Evolutionary conservation across 2,888 invertebrate species (phyloP).

Genomic region (Cephus sareptanus): DNA sequence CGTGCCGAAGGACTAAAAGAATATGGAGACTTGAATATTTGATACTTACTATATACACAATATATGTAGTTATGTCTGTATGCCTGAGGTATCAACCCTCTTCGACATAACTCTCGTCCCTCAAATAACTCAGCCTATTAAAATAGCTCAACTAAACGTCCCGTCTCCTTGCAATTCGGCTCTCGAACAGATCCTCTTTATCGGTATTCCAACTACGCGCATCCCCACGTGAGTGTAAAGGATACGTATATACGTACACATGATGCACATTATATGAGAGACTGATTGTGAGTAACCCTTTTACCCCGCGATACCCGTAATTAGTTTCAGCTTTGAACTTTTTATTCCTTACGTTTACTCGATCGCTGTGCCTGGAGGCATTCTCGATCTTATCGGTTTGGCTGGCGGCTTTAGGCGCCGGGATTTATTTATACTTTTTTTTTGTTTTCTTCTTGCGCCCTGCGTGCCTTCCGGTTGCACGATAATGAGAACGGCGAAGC

Average conservation of each 20-base stretch:
- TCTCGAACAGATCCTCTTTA: slow-evolving; percentile 14
- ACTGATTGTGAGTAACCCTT: slow-evolving; percentile 16
- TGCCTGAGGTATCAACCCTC: background rate
- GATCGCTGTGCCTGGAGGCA: background rate
- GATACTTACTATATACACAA: background rate
- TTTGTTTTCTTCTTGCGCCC: background rate
- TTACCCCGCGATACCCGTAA: slow-evolving; percentile 11
- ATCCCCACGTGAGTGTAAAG: slow-evolving; percentile 8
- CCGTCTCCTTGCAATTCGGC: slow-evolving; percentile 9
- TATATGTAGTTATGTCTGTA: background rate
- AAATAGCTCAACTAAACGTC: slow-evolving; percentile 21
- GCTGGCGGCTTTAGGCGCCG: background rate
- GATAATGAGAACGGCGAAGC: background rate
- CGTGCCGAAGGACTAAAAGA: background rate
- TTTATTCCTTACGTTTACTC: slow-evolving; percentile 4
- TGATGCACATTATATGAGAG: slow-evolving; percentile 2
- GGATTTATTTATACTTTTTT: background rate
- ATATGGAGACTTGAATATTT: background rate
- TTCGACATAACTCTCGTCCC: slow-evolving; percentile 3
- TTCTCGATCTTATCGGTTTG: background rate
- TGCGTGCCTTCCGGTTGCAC: background rate
- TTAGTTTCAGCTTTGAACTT: slow-evolving; percentile 19
- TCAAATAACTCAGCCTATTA: slow-evolving; percentile 18
- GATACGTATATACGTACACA: background rate
- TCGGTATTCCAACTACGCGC: slow-evolving; percentile 19